Evolutionary conservation across 1,140 invertebrate species (phyloP).

Genomic region (Planococcus citri): DNA sequence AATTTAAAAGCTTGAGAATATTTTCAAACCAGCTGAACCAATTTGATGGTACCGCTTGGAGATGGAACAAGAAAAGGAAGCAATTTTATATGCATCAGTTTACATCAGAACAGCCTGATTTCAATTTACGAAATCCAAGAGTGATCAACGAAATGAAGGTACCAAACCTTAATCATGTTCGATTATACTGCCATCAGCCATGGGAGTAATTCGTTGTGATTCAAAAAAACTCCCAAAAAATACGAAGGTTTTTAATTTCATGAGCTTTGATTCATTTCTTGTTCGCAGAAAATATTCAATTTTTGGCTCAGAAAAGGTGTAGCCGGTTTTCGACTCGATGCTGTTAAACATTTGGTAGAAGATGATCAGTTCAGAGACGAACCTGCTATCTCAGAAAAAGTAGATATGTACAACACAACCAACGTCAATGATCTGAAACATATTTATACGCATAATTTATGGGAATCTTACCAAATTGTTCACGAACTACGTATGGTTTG

Average conservation of each 20-base stretch:
- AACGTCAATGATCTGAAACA: constrained; percentile 33
- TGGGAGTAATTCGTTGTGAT: constrained; percentile 52
- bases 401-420: too few relatives aligned
- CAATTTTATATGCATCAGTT: constrained; percentile 66
- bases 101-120: constrained; percentile 52
- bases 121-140: constrained; percentile 40
- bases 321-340: constrained; percentile 55
- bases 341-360: constrained; percentile 39
- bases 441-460: constrained; percentile 47
- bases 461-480: constrained; percentile 47
- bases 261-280: background rate
- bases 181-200: constrained; percentile 39
- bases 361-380: constrained; percentile 34
- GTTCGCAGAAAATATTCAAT: constrained; percentile 35
- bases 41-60: constrained; percentile 57
- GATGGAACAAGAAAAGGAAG: constrained; percentile 47
- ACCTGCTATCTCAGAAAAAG: constrained; percentile 9
- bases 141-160: constrained; percentile 21
- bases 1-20: too few relatives aligned
- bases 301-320: constrained; percentile 55
- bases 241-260: too few relatives aligned
- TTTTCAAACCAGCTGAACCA: constrained; percentile 39
- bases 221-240: constrained; percentile 55
- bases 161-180: background rate
- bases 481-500: constrained; percentile 22